Evolutionary conservation across 2,797 vertebrate genomes (phyloP), one percentile per base, ranked within the genome.

Genomic region (Onychomys arenicola): DNA sequence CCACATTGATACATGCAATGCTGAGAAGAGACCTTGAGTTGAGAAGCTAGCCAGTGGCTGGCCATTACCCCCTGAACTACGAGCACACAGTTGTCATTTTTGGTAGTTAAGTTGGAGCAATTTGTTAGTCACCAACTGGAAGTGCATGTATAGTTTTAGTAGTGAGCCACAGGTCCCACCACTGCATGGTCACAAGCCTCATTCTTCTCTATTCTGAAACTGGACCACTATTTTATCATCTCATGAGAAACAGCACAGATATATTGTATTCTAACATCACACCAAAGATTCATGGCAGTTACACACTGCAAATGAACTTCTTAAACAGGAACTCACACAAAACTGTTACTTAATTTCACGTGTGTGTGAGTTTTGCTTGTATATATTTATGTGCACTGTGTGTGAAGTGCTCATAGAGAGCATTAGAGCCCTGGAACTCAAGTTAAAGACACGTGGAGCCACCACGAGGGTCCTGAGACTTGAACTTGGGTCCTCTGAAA

Each of bases 21-120:
- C 9, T 0, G 2, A 10, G 4, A 80, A 10, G 4, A 78, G 57
- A 13, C 6, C 2, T 8, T 8, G 13, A 67, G 17, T 11, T 69
- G 71, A 49, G 40, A 67, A 46, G 8, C 1, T 34, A 4, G 49
- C 29, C 27, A 7, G 17, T 7, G 37, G n/a, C 2, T 32, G 82
- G 6, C 11, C 6, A 9, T 16, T 25, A 57, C 27, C 55, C 16
- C 32, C 0, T 5, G 4, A 9, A 49, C 0, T 75, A 25, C 49
- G 37, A 55, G 80, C 12, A 10, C 57, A 21, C 6, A 16, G 4
- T 13, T 2, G 4, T 0, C 4, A 21, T 83, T 85, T 55, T 16
- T 40, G 37, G 7, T 4, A 49, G 17, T 8, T 23, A 76, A 16
- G 27, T 77, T 29, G 11, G 14, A 34, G 12, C 43, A n/a, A 21